These are phyloP conservation scores for Temnothorax ravouxi DNA, from an alignment of 2,888 invertebrate species.

Conservation along the genomic window DNA sequence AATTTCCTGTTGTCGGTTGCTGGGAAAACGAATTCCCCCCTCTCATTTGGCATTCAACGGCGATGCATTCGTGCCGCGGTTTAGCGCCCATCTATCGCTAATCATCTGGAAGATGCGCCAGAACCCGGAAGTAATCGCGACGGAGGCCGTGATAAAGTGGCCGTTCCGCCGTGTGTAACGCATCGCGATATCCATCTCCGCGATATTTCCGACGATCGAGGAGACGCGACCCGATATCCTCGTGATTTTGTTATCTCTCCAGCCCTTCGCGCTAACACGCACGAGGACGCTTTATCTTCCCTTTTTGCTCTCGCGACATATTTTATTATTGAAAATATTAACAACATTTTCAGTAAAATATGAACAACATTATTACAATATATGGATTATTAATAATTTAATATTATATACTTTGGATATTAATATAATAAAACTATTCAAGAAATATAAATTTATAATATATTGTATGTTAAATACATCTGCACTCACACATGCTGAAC, in stretches of 20 bases:
- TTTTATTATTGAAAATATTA: not conserved
- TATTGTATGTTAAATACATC: not conserved
- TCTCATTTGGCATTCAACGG: slow-evolving; percentile 69
- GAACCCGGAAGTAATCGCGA: slow-evolving; percentile 66
- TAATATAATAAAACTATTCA: not conserved
- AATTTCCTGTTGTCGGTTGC: slow-evolving; percentile 64
- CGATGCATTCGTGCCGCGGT: slow-evolving; percentile 57
- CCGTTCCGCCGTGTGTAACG: slow-evolving; percentile 10
- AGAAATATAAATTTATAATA: not conserved
- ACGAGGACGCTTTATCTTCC: not conserved
- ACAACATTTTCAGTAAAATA: not conserved
- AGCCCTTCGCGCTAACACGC: not conserved
- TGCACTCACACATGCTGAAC: not conserved
- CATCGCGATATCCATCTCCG: slow-evolving; percentile 39
- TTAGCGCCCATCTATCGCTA: slow-evolving; percentile 70
- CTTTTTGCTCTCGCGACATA: not conserved
- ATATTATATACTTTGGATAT: not conserved
- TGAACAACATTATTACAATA: not conserved
- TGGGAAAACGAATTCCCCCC: slow-evolving; percentile 63
- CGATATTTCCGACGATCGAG: slow-evolving; percentile 36
- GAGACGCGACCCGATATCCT: slow-evolving; percentile 2
- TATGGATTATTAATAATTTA: not conserved
- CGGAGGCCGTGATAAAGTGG: slow-evolving; percentile 42
- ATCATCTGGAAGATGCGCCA: slow-evolving; percentile 67
- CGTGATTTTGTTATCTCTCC: not conserved